phyloP scores from a whole-genome alignment of 2,113 vertebrate genomes.

The Zosterops borbonicus region DNA sequence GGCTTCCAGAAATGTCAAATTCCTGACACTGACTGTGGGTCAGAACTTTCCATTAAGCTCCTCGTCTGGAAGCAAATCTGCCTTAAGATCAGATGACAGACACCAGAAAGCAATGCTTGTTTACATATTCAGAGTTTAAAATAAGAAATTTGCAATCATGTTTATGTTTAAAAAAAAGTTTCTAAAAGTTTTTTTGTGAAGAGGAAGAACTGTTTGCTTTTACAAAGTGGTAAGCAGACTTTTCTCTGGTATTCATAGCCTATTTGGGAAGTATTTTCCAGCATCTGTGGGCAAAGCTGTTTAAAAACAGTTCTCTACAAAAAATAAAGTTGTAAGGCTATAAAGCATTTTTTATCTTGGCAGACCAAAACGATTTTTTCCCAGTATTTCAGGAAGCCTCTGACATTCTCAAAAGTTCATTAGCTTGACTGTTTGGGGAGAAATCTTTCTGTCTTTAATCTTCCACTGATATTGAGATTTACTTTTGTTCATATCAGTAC shows the following conservation, averaged over 20 bases:
- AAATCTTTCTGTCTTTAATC: neutral
- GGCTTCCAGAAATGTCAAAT: conserved; percentile 32
- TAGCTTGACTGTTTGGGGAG: neutral
- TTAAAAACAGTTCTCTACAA: conserved; percentile 30
- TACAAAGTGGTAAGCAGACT: neutral
- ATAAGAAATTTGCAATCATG: neutral
- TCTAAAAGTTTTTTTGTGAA: neutral
- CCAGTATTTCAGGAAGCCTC: conserved; percentile 21
- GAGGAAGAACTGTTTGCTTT: neutral
- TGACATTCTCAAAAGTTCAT: conserved; percentile 23
- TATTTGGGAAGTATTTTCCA: conserved; percentile 37
- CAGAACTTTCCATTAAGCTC: conserved; percentile 48
- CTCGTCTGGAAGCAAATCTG: conserved; percentile 16
- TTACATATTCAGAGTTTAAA: conserved; percentile 41
- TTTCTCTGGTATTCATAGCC: neutral
- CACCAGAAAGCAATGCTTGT: conserved; percentile 33
- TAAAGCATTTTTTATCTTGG: conserved; percentile 45
- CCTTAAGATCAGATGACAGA: conserved; percentile 5
- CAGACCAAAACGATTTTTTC: neutral
- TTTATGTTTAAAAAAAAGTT: neutral
- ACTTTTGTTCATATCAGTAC: neutral
- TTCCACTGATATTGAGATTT: neutral
- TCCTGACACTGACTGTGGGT: conserved; percentile 20
- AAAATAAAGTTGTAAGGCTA: neutral
- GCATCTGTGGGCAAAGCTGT: neutral